Base-by-base conservation (phyloP, 2,888 invertebrate genomes). In the Argynnis bischoffii region DNA sequence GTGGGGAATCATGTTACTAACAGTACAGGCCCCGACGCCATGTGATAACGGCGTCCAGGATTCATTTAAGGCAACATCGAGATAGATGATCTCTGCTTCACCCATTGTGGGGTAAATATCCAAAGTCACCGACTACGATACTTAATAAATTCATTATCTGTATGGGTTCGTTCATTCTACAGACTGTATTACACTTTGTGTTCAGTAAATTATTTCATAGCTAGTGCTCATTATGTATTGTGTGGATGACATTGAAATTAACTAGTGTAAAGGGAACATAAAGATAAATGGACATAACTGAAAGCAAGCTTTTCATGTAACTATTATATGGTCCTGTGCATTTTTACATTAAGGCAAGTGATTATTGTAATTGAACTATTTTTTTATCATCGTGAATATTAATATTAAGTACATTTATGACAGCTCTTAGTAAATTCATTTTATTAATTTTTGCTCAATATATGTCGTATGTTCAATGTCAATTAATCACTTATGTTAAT, bases 1-100 rank as follows among this genome's bases (percentile, higher is more conserved):
- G 91, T 73, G 91, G 92, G 0, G 91, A 90, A 71, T 73, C 81
- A 4, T 73, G 86, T 47, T 86, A 86, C 72, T 86, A 81, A 14
- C 41, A 21, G 61, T 61, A 35, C 51, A 14, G 8, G 18, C 15
- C 31, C 35, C 41, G 61, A 50, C 41, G 2, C 14, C 35, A 3
- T 15, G 8, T 51, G 51, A 50, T 48, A 59, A 41, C 35, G 35
- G 35, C 35, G 35, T 41, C 11, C 11, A 41, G 11, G 11, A 59
- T 11, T 4, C 31, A 13, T 13, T 13, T 21, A 15, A 54, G 6
- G 26, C 59, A 48, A 59, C 26, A 6, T 13, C n/a, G n/a, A 26
- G 16, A 3, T 16, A n/a, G n/a, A 59, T 48, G 48, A 59, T 47
- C 18, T 15, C 18, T 46, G 11, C 56, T 14, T 21, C 11, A n/a